Base-by-base conservation (phyloP, 2,797 vertebrate genomes). In the Lithobates pipiens region DNA sequence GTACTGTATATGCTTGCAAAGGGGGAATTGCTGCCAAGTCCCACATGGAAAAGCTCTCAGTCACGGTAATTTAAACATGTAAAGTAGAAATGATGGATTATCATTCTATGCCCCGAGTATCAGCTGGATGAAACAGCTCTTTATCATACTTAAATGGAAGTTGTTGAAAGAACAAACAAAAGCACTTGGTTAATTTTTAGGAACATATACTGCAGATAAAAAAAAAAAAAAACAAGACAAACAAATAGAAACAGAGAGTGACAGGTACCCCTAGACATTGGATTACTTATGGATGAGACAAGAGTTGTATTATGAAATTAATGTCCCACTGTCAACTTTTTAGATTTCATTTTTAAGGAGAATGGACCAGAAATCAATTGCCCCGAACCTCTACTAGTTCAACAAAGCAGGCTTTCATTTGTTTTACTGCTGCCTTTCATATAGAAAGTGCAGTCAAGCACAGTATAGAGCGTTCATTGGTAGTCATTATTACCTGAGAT, bases 271-370 rank as follows among this genome's bases (percentile, higher is more conserved):
- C 93, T 91, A 90, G 91, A 85, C 90, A 89, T 85, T 91, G 92
- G 92, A 95, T 94, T 95, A 93, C 91, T 93, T 95, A 95, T 95
- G 92, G 93, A 94, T 95, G 93, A 92, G 90, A 95, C 94, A 94
- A 95, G 92, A 94, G 95, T 92, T 94, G 93, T 94, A 95, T 95
- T 95, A 96, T 95, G 95, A 95, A 95, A 96, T 95, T 95, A 95
- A 96, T 96, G 94, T 95, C 93, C 94, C 93, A 95, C 93, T 96
- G 95, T 96, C 94, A 95, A 93, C 94, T 95, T 95, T 95, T 94
- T 92, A 93, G 92, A 93, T 93, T 94, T 95, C 94, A 94, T 92
- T 94, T 95, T 93, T 95, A 94, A 95, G 94, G 91, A 93, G 93
- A 95, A 95, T 93, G 93, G 93, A 93, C 92, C 94, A 95, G 93